These are phyloP conservation scores for Rallus limicola DNA, from an alignment of 2,113 vertebrate genomes.

Conservation along the genomic window DNA sequence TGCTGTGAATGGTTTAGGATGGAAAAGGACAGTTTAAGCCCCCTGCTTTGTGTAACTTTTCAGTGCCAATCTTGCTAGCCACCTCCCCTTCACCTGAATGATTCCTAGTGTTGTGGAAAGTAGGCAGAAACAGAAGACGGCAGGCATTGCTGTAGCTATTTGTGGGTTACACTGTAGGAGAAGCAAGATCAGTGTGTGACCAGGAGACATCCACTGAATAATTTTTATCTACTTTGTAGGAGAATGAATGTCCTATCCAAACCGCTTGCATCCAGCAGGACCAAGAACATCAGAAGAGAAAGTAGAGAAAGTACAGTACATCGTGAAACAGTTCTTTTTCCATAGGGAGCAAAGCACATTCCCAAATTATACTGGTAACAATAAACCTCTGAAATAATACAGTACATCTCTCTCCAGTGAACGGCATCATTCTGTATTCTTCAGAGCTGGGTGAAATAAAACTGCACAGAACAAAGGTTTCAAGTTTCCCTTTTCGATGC, in stretches of 20 bases:
- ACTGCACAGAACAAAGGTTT: constrained; percentile 46
- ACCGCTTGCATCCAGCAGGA: neutral
- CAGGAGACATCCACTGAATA: neutral
- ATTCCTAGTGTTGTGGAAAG: neutral
- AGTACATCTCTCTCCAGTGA: constrained; percentile 66
- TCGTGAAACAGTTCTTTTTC: constrained; percentile 48
- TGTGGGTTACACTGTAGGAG: neutral
- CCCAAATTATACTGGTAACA: constrained; percentile 62
- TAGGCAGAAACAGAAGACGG: neutral
- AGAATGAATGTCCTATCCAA: neutral
- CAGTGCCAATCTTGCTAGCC: neutral
- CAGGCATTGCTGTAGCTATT: neutral
- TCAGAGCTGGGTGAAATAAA: constrained; percentile 40
- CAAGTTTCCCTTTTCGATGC: constrained; percentile 31
- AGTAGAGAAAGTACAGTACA: constrained; percentile 58
- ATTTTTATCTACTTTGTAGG: constrained; percentile 6
- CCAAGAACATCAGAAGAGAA: constrained; percentile 46
- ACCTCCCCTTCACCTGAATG: neutral
- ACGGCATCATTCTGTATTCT: constrained; percentile 3
- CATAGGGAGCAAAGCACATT: constrained; percentile 56
- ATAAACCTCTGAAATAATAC: constrained; percentile 63
- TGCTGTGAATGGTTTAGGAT: neutral
- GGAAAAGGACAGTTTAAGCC: neutral
- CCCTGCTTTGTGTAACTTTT: neutral
- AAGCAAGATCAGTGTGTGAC: neutral